phyloP scores from a whole-genome alignment of 2,113 vertebrate genomes.

The Andinoacara biseriatus region DNA sequence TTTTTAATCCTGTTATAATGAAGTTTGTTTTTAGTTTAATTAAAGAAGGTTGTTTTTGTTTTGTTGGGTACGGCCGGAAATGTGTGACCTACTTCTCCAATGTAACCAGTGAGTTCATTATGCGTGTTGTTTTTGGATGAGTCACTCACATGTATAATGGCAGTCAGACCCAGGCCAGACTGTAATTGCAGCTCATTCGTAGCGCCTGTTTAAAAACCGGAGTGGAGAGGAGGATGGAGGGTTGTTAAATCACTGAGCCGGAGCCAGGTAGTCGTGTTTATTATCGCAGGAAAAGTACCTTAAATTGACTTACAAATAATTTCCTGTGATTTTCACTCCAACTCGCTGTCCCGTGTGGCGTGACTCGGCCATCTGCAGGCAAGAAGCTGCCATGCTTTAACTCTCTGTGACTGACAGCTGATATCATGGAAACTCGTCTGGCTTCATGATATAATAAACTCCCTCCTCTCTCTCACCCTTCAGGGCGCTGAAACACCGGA shows the following conservation, averaged over 20 bases:
- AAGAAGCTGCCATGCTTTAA: conserved; percentile 19
- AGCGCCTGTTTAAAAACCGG: not conserved
- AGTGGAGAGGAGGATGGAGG: conserved; percentile 6
- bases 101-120: conserved; percentile 15
- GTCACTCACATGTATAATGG: conserved; percentile 19
- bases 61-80: conserved; percentile 12
- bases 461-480: conserved; percentile 16
- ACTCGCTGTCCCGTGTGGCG: conserved; percentile 20
- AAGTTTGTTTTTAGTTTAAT: conserved; percentile 17
- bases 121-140: conserved; percentile 40
- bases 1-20: conserved; percentile 13
- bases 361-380: conserved; percentile 44
- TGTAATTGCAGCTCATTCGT: conserved; percentile 27
- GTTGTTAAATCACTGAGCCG: conserved; percentile 25
- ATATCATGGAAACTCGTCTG: conserved; percentile 62
- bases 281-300: conserved; percentile 38
- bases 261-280: conserved; percentile 40
- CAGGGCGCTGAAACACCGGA: conserved; percentile 26
- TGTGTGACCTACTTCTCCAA: conserved; percentile 32
- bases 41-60: conserved; percentile 11
- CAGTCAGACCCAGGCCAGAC: conserved; percentile 30
- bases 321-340: conserved; percentile 50
- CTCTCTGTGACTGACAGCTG: conserved; percentile 24
- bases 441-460: conserved; percentile 35
- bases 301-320: conserved; percentile 50